Evolutionary conservation across 1,140 invertebrate genomes (phyloP).

Genomic region (Pogonus chalceus): DNA sequence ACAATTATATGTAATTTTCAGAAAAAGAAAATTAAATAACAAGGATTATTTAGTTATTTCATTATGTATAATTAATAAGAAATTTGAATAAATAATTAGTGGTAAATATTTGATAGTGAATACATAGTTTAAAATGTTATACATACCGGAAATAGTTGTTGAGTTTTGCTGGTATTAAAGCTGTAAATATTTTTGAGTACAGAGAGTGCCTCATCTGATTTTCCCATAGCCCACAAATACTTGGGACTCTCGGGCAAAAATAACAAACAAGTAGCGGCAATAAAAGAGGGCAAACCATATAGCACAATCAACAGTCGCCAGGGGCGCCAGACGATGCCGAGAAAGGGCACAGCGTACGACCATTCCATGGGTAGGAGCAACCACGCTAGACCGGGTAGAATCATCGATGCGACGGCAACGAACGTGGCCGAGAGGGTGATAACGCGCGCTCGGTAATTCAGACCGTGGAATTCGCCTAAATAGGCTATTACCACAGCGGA

Average conservation of each 20-base stretch:
- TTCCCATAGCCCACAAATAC: conserved; percentile 52
- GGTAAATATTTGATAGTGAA: too few species aligned
- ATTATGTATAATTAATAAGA: too few species aligned
- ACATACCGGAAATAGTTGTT: conserved; percentile 52
- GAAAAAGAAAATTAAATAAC: too few species aligned
- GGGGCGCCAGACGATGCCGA: conserved; percentile 38
- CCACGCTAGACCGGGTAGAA: conserved; percentile 56
- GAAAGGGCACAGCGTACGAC: conserved; percentile 16
- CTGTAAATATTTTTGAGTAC: conserved; percentile 46
- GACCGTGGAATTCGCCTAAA: conserved; percentile 54
- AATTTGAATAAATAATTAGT: too few species aligned
- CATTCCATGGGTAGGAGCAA: conserved; percentile 45
- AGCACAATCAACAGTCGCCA: conserved; percentile 54
- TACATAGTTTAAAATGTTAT: not conserved
- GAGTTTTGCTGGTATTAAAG: conserved; percentile 46
- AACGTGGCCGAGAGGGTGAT: conserved; percentile 52
- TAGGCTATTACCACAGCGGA: conserved; percentile 55
- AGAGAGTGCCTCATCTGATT: conserved; percentile 43
- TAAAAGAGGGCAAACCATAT: conserved; percentile 45
- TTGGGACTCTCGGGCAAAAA: conserved; percentile 61
- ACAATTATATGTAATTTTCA: too few species aligned
- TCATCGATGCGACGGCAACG: conserved; percentile 53
- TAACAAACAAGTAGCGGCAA: conserved; percentile 40
- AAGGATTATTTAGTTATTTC: too few species aligned
- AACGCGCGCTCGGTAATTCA: conserved; percentile 31